Base-by-base conservation (phyloP, 2,797 vertebrate species). In the Notolabrus celidotus region DNA sequence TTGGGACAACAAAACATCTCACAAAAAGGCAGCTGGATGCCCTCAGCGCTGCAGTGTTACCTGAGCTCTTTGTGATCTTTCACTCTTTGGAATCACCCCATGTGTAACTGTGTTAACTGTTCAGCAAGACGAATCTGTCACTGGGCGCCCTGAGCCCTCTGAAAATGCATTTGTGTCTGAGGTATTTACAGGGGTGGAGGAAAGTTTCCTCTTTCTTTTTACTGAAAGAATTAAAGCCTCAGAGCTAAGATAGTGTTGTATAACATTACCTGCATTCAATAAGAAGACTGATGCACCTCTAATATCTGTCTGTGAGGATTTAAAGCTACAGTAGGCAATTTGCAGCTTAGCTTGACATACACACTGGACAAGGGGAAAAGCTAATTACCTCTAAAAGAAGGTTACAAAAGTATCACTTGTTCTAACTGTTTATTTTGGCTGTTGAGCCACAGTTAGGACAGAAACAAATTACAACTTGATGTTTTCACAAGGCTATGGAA, bases 1-100 rank as follows among this genome's bases (percentile, higher is more conserved):
- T 20, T 58, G 78, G 77, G 85, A 85, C 69, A 49, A 84, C 60
- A 80, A 75, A 85, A 71, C 55, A 46, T 55, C 50, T 68, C 80
- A 49, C 51, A 69, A 59, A 47, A 71, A 81, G 79, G 67, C 69
- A 75, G 78, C 68, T 54, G 63, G 67, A 60, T 38, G 76, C 77
- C 82, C 69, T 61, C 56, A 77, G 77, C 54, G 11, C 69, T 59
- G 72, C 60, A 36, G 60, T 67, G 74, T 63, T 61, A 86, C 83
- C 78, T 72, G 70, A 65, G 77, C 71, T 72, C 52, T 63, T 49
- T 70, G 70, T 31, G 45, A 80, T 77, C 50, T 42, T 25, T 88
- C 74, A 67, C 51, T 79, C 49, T 36, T 50, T 66, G 71, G 64
- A 86, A 79, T 73, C 60, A 61, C 63, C 61, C 3, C 34, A 52